Percentiles rank a stretch among this genome's conserved stretches.
These are phyloP conservation scores for Agrotis clavis DNA, from an alignment of 2,888 invertebrate genomes.

Conservation along the genomic window DNA sequence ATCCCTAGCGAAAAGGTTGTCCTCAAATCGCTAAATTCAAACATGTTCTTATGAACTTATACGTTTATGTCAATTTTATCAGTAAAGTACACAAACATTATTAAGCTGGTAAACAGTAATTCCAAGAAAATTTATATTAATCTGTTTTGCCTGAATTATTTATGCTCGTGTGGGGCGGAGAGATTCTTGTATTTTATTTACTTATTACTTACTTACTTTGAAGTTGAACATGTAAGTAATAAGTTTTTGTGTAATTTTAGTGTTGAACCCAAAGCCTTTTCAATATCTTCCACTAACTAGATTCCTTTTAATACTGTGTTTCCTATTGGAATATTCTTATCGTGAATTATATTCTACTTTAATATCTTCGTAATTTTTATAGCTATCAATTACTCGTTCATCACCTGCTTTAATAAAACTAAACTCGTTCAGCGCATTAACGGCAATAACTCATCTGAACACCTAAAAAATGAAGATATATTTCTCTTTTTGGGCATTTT, in stretches of 20 bases:
- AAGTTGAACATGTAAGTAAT: neutral
- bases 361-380: neutral
- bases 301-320: neutral
- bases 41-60: slow-evolving; percentile 1
- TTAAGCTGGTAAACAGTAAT: slow-evolving; percentile 23
- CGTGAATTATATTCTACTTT: neutral
- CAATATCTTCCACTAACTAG: neutral
- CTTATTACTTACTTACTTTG: slow-evolving; percentile 3
- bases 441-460: slow-evolving; percentile 44
- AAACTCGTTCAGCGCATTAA: slow-evolving; percentile 34
- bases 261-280: neutral
- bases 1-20: neutral
- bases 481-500: slow-evolving; percentile 67
- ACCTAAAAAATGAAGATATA: slow-evolving; percentile 66
- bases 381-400: slow-evolving; percentile 23
- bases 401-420: slow-evolving; percentile 12
- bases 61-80: slow-evolving; percentile 20
- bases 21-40: neutral
- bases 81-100: slow-evolving; percentile 25
- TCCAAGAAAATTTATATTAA: slow-evolving; percentile 28
- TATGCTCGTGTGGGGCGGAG: neutral
- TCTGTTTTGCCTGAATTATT: slow-evolving; percentile 23
- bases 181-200: slow-evolving; percentile 1
- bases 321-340: neutral
- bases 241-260: neutral